Evolutionary conservation across 2,888 invertebrate genomes (phyloP), one percentile per base, ranked within the genome.

Genomic region (Tryphoninae sp.): DNA sequence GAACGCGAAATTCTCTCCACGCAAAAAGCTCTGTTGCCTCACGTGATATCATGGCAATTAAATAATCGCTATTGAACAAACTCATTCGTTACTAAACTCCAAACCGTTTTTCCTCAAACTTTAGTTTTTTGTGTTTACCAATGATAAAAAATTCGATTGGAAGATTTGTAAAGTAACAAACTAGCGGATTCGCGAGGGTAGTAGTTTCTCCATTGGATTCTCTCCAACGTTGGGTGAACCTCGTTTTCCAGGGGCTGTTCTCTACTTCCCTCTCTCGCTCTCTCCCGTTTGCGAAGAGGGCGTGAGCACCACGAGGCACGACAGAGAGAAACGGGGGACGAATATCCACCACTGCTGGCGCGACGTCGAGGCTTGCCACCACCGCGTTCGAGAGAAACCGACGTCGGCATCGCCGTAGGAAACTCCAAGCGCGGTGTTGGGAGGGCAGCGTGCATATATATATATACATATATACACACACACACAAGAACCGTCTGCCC

Each of bases 301-400:
- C 55, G 74, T 64, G 23, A 67, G 33, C 11, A 19, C 23, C 53
- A 26, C 55, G 23, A 22, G 65, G 7, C 33, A 22, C 45, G 19
- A 40, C 22, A 3, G 72, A 53, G 72, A 33, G 53, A 45, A 65
- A 45, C 69, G 81, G 77, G 77, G 73, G 77, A 55, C 55, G 64
- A 78, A 81, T 81, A 78, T 75, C 81, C 81, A 78, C 81, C 81
- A 78, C 45, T 45, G 45, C 78, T 68, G 65, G 45, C 42, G 55
- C 61, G 68, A 81, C 62, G 67, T 78, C 69, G 77, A 26, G 67
- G 26, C 45, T 58, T 67, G 59, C 75, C 75, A 69, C 75, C 75
- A 58, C 77, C 76, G 23, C 61, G 71, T 59, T 42, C 42, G 51
- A 51, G 13, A 51, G 13, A 13, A 16, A 51, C 51, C 55, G 19